phyloP scores from a whole-genome alignment of 2,888 invertebrate genomes.

The Tenthredo scrophulariae region DNA sequence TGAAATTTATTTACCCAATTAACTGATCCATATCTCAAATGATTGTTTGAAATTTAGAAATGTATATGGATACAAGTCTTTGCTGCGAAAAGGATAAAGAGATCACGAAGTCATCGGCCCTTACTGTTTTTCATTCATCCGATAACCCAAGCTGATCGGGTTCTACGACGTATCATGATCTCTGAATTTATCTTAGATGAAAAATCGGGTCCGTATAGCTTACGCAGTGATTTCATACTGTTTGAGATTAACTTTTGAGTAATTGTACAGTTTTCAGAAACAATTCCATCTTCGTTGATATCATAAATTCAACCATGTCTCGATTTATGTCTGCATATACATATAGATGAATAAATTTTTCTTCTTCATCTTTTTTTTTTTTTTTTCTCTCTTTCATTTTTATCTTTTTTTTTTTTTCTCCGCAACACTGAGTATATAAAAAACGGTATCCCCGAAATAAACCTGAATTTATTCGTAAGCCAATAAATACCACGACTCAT shows the following conservation, averaged over 20 bases:
- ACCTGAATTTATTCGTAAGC: slow-evolving; percentile 50
- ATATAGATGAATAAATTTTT: neutral
- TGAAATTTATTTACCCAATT: slow-evolving; percentile 2
- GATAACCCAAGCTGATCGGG: neutral
- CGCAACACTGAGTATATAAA: slow-evolving; percentile 1
- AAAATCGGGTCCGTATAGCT: too few species aligned
- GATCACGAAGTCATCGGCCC: neutral
- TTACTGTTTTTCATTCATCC: neutral
- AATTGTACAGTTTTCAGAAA: neutral
- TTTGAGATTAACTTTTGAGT: neutral
- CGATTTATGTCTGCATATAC: neutral
- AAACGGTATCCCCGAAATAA: slow-evolving; percentile 37
- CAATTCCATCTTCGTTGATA: neutral
- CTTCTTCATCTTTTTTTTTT: neutral
- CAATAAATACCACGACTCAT: slow-evolving; percentile 49
- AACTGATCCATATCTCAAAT: neutral
- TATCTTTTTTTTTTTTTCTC: neutral
- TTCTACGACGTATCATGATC: neutral
- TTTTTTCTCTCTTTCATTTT: neutral
- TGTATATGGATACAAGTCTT: neutral
- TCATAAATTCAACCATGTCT: slow-evolving; percentile 15
- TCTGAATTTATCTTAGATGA: neutral
- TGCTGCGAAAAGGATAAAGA: neutral
- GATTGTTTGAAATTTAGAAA: neutral
- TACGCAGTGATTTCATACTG: neutral